These are phyloP conservation scores for Tanypteryx hageni DNA, from an alignment of 2,888 invertebrate species.

Conservation along the genomic window DNA sequence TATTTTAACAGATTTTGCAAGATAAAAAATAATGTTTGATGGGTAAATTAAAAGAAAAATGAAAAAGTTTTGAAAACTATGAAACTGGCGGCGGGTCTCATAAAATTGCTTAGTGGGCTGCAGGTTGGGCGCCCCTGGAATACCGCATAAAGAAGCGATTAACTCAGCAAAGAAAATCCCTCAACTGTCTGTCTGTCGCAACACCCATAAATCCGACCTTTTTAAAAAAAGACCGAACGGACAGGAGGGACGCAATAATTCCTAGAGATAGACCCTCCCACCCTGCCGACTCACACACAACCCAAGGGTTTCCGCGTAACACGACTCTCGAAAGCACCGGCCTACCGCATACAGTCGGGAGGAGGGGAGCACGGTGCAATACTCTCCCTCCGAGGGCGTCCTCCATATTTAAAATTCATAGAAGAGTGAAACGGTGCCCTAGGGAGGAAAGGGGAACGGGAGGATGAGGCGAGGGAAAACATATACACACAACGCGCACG, in stretches of 20 bases:
- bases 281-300: not conserved
- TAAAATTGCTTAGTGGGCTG: too few species aligned
- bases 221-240: not conserved
- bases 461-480: not conserved
- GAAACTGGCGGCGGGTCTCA: too few species aligned
- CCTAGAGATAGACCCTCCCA: not conserved
- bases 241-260: not conserved
- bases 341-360: not conserved
- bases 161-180: not conserved
- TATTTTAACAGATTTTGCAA: too few species aligned
- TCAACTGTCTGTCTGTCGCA: not conserved
- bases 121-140: too few species aligned
- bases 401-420: not conserved
- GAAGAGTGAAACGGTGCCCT: conserved; percentile 10
- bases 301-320: not conserved
- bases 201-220: conserved; percentile 26
- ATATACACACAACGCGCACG: not conserved
- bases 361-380: not conserved
- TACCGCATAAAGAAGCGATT: not conserved
- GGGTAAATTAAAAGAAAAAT: too few species aligned
- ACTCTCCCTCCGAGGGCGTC: not conserved
- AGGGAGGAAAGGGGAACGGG: not conserved
- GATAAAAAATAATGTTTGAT: too few species aligned
- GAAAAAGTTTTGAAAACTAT: too few species aligned
- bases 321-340: not conserved